phyloP scores from a whole-genome alignment of 2,888 invertebrate genomes.

The Drosophila hawaiiensis region DNA sequence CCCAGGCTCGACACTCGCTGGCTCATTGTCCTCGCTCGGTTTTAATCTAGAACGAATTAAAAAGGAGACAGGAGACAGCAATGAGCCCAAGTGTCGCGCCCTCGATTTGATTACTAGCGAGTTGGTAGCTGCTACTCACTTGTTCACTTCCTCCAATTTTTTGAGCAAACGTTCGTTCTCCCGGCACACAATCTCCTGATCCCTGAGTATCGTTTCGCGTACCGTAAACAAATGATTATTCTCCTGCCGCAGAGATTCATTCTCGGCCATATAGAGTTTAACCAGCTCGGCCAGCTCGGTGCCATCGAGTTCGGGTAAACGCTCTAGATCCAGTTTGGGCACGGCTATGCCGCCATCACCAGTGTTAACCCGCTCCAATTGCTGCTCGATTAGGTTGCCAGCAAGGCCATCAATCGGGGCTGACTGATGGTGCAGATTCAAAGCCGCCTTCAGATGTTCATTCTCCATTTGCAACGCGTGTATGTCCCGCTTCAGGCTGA shows the following conservation, averaged over 20 bases:
- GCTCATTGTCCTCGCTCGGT: conserved; percentile 78
- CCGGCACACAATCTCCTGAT: conserved; percentile 95
- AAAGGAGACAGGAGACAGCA: conserved; percentile 71
- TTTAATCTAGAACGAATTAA: conserved; percentile 78
- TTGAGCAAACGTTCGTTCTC: conserved; percentile 95
- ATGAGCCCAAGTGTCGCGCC: conserved; percentile 68
- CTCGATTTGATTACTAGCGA: conserved; percentile 1
- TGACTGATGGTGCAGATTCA: conserved; percentile 89
- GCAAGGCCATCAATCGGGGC: conserved; percentile 57
- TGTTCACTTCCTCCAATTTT: conserved; percentile 94
- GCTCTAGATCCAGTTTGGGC: conserved; percentile 90
- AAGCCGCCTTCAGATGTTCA: conserved; percentile 92
- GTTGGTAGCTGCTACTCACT: conserved; percentile 87
- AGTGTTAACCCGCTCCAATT: conserved; percentile 61
- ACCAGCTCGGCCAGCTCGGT: conserved; percentile 93
- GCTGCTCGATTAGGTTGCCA: conserved; percentile 54
- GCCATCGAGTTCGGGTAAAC: conserved; percentile 91
- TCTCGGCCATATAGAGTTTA: conserved; percentile 93
- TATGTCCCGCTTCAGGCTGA: conserved; percentile 95
- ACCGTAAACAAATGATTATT: conserved; percentile 93
- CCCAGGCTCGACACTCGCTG: conserved; percentile 41
- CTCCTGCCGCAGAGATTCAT: conserved; percentile 91
- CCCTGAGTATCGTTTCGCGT: conserved; percentile 92
- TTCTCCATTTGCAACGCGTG: conserved; percentile 94
- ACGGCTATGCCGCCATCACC: conserved; percentile 75